A percentile compares a stretch with the other conserved stretches of the same genome.
These are phyloP conservation scores for Rhinophrynus dorsalis DNA, from an alignment of 2,797 vertebrate genomes.

Conservation along the genomic window DNA sequence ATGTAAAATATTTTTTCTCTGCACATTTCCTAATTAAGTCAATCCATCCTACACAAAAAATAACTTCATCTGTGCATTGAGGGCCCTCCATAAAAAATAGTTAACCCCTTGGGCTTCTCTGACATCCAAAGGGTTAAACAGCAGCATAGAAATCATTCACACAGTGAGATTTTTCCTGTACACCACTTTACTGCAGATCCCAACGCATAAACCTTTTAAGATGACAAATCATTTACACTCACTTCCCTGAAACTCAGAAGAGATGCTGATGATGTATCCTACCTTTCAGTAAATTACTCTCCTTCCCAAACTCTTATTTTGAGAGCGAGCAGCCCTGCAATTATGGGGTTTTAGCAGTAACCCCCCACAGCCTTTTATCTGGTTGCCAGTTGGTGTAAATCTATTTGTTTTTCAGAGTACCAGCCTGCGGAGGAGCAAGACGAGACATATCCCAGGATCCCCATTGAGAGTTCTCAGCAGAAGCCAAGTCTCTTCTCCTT, in stretches of 20 bases:
- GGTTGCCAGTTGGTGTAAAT: conserved; percentile 44
- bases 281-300: conserved; percentile 30
- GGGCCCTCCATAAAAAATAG: too few relatives aligned
- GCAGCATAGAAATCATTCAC: too few relatives aligned
- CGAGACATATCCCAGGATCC: conserved; percentile 42
- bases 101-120: too few relatives aligned
- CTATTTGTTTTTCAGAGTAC: conserved; percentile 49
- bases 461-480: conserved; percentile 43
- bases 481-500: conserved; percentile 40
- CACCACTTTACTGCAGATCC: too few relatives aligned
- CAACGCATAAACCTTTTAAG: too few relatives aligned
- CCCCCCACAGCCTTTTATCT: conserved; percentile 44
- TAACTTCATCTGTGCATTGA: too few relatives aligned
- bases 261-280: conserved; percentile 25
- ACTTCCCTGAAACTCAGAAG: conserved; percentile 24
- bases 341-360: conserved; percentile 45
- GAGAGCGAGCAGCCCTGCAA: conserved; percentile 36
- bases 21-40: too few relatives aligned
- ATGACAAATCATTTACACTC: conserved; percentile 10
- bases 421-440: conserved; percentile 38
- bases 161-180: too few relatives aligned
- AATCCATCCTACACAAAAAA: too few relatives aligned
- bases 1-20: too few relatives aligned
- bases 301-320: conserved; percentile 36
- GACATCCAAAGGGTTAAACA: too few relatives aligned